Conservation (phyloP, 2,888 invertebrate genomes). For the Drosophila hawaiiensis region DNA sequence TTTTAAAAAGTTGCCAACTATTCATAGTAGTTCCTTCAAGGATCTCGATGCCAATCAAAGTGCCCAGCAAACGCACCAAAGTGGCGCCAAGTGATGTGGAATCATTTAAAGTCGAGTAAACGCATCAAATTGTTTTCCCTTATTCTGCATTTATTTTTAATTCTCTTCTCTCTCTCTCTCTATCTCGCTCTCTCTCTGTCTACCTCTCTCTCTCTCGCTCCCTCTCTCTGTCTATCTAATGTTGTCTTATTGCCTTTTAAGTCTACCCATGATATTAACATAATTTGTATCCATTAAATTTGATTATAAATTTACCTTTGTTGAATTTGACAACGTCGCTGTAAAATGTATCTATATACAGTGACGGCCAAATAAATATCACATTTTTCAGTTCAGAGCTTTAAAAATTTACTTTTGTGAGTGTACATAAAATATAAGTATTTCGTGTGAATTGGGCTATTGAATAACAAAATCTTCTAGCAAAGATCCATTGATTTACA, state of each 20-base stretch:
- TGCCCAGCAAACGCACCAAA: neutral
- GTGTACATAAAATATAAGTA: neutral
- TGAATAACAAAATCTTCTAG: neutral
- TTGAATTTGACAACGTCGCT: too few relatives aligned
- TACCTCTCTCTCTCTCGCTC: neutral
- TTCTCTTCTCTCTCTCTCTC: neutral
- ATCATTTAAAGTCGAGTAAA: neutral
- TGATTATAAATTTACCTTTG: neutral
- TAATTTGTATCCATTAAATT: neutral
- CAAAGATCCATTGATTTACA: neutral
- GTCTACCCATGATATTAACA: neutral
- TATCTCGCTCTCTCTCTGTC: neutral
- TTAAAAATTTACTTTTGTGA: neutral
- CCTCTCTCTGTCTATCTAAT: neutral
- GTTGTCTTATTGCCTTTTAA: too few relatives aligned
- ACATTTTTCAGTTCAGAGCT: neutral
- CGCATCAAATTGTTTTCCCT: neutral
- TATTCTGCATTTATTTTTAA: neutral
- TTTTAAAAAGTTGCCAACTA: slow-evolving; percentile 29
- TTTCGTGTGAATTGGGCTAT: neutral
- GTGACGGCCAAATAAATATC: neutral
- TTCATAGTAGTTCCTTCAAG: neutral
- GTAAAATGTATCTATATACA: neutral
- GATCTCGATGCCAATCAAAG: slow-evolving; percentile 10
- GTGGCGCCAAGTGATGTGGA: neutral